phyloP scores from a whole-genome alignment of 2,797 vertebrate genomes.

The Schizopygopsis pylzovi region DNA sequence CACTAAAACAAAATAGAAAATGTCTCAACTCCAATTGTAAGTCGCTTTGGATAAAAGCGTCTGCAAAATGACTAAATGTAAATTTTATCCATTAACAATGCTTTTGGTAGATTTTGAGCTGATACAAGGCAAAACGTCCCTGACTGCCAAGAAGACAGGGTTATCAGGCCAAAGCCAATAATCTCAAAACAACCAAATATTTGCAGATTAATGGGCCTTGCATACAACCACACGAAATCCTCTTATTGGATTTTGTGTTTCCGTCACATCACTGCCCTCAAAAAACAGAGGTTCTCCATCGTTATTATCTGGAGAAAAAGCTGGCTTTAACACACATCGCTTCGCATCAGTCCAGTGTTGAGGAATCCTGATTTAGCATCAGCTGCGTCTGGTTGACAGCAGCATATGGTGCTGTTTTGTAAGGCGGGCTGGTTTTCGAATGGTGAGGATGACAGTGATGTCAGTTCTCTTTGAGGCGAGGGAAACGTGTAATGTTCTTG shows the following conservation, averaged over 20 bases:
- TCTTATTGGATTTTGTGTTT: constrained; percentile 64
- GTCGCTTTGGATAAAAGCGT: too few species aligned
- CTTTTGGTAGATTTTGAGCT: neutral
- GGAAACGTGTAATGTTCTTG: constrained; percentile 63
- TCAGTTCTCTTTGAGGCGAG: constrained; percentile 65
- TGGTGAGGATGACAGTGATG: constrained; percentile 67
- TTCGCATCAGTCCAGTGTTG: constrained; percentile 58
- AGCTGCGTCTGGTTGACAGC: constrained; percentile 49
- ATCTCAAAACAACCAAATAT: constrained; percentile 23
- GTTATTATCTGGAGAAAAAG: constrained; percentile 53
- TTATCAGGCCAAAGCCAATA: neutral
- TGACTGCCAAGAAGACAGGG: neutral
- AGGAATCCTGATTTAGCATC: constrained; percentile 41
- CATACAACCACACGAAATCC: constrained; percentile 41
- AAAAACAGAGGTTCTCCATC: constrained; percentile 14
- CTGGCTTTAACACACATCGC: constrained; percentile 60
- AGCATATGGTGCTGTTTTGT: constrained; percentile 56
- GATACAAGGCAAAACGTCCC: neutral
- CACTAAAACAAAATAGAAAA: neutral
- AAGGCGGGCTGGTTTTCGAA: constrained; percentile 29
- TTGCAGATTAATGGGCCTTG: neutral
- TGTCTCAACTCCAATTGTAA: too few species aligned
- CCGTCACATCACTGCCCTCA: neutral
- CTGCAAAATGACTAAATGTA: too few species aligned
- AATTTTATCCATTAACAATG: neutral